Evolutionary conservation across 1,140 invertebrate genomes (phyloP).

Genomic region (Scaptomyza hsui): DNA sequence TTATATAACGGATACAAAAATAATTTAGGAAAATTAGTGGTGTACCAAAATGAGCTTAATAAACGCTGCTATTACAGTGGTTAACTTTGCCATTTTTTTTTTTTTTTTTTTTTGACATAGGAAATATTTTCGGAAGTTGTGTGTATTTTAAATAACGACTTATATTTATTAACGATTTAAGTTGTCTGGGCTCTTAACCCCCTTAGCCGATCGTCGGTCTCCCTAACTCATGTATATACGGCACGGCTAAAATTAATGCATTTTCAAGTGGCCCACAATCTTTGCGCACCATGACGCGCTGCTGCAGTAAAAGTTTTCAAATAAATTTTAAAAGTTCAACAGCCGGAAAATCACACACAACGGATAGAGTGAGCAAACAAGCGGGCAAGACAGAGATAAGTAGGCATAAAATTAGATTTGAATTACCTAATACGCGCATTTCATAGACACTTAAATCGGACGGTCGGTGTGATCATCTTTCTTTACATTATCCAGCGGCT

Average conservation of each 20-base stretch:
- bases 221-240: constrained; percentile 30
- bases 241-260: constrained; percentile 63
- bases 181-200: constrained; percentile 3
- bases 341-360: constrained; percentile 35
- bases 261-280: constrained; percentile 40
- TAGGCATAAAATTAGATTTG: constrained; percentile 35
- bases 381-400: neutral
- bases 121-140: constrained; percentile 2
- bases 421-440: constrained; percentile 19
- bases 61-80: no score
- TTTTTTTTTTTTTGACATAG: no score
- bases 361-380: neutral
- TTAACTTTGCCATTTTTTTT: no score
- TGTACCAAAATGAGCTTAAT: no score
- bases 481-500: neutral
- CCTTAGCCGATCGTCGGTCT: constrained; percentile 14
- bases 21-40: no score
- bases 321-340: constrained; percentile 75
- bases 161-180: constrained; percentile 63
- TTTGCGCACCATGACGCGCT: neutral
- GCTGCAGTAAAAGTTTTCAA: constrained; percentile 44
- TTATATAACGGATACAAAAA: no score
- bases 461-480: neutral
- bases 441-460: constrained; percentile 35
- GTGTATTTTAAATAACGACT: constrained; percentile 69